phyloP scores from a whole-genome alignment of 2,113 vertebrate genomes.

The Probosciger aterrimus region DNA sequence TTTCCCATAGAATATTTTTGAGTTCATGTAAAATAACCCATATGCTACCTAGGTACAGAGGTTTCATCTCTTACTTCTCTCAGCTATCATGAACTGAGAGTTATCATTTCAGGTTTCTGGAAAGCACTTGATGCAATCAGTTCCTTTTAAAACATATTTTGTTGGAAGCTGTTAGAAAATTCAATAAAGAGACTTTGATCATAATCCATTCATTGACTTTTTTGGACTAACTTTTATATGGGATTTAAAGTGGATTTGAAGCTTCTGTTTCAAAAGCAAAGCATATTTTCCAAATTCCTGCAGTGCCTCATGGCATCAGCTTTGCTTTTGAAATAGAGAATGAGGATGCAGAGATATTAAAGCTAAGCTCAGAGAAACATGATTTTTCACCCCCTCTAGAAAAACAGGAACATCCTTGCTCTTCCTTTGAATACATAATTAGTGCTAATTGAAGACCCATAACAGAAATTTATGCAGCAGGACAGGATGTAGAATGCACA shows the following conservation, averaged over 20 bases:
- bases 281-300: constrained; percentile 60
- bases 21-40: background rate
- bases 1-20: background rate
- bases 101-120: constrained; percentile 32
- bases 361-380: constrained; percentile 59
- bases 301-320: constrained; percentile 46
- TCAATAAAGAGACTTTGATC: constrained; percentile 64
- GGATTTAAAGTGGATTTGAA: constrained; percentile 68
- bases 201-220: constrained; percentile 61
- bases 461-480: background rate
- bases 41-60: background rate
- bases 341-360: constrained; percentile 56
- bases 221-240: constrained; percentile 61
- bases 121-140: constrained; percentile 42
- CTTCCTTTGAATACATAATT: constrained; percentile 51
- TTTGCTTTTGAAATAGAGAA: constrained; percentile 62
- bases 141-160: constrained; percentile 53
- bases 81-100: background rate
- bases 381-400: constrained; percentile 53
- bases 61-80: constrained; percentile 15
- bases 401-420: constrained; percentile 39
- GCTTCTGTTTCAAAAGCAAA: constrained; percentile 67
- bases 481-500: background rate
- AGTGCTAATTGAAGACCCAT: constrained; percentile 35
- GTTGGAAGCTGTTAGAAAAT: constrained; percentile 60